Base-by-base conservation (phyloP, 2,113 vertebrate species). In the Meriones unguiculatus region DNA sequence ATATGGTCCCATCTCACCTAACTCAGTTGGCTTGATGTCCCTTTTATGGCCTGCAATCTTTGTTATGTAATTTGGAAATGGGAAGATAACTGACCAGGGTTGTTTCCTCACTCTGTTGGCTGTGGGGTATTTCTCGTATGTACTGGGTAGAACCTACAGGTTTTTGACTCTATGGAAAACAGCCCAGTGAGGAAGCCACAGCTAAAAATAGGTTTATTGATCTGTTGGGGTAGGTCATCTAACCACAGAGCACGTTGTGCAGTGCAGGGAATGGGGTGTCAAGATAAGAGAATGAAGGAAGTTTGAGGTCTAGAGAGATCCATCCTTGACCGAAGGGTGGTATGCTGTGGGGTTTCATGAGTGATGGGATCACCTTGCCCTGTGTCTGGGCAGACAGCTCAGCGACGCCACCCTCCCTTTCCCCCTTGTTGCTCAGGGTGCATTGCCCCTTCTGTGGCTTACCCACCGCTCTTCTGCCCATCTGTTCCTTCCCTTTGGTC, bases 171-270 rank as follows among this genome's bases (percentile, higher is more conserved):
- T 64, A 59, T 57, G 76, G 80, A 94, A 93, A 91, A 89, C 64
- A 73, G 84, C 70, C 70, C 76, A 78, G 2, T 38, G 76, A 90
- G 67, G 92, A 96, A 52, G 38, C 54, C 25, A 77, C 24, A 59
- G 81, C 77, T 95, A 85, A 85, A 94, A 67, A 41, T 62, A 77
- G 72, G 38, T 82, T 46, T 90, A 93, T 96, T 90, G 93, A 90
- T 96, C 89, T 88, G 5, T 81, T 88, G 64, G 78, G 70, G 30
- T 25, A 7, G 67, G 41, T 1, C 5, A 7, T 52, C 86, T 80
- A 81, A 75, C 70, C 65, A 73, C 78, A 78, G 62, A 72, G 89
- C 20, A 72, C 80, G 81, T 75, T 12, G 41, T 93, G 32, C 54
- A 25, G 18, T 50, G 18, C 81, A 64, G 14, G 82, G 85, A 84